Evolutionary conservation across 2,113 vertebrate species (phyloP).

Genomic region (Ia io): DNA sequence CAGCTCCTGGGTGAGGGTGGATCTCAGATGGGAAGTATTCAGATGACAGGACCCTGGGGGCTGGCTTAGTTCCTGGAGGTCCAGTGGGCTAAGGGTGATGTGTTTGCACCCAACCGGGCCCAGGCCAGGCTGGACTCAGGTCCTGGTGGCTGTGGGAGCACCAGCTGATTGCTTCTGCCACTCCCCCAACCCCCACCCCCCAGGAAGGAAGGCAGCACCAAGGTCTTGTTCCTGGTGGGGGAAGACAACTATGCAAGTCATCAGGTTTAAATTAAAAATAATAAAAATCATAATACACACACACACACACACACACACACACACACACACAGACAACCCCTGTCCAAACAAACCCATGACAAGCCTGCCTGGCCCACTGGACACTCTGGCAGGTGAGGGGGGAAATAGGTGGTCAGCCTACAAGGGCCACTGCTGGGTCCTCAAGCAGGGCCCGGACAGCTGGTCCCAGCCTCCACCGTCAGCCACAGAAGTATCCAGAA

Average conservation of each 20-base stretch:
- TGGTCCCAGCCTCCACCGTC: background rate
- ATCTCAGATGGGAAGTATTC: background rate
- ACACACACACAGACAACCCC: background rate
- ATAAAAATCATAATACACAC: constrained; percentile 61
- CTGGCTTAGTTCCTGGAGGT: background rate
- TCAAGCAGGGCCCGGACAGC: background rate
- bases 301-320: no score
- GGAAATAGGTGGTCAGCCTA: background rate
- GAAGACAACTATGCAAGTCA: constrained; percentile 39
- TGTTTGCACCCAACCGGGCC: background rate
- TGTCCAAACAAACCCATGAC: background rate
- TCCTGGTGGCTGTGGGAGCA: background rate
- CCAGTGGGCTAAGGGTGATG: background rate
- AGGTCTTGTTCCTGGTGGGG: background rate
- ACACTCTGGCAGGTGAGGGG: background rate
- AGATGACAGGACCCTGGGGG: background rate
- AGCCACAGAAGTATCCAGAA: background rate
- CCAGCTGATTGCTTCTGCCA: background rate
- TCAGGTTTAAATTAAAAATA: constrained; percentile 61
- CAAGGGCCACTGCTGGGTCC: constrained; percentile 34
- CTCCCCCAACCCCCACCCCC: no score
- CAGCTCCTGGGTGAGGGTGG: background rate
- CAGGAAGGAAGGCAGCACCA: background rate
- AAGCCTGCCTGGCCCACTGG: background rate
- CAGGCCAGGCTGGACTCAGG: background rate